Percentiles rank a stretch among this genome's conserved stretches.
These are phyloP conservation scores for Drosophila demipolita DNA, from an alignment of 2,888 invertebrate species.

Conservation along the genomic window DNA sequence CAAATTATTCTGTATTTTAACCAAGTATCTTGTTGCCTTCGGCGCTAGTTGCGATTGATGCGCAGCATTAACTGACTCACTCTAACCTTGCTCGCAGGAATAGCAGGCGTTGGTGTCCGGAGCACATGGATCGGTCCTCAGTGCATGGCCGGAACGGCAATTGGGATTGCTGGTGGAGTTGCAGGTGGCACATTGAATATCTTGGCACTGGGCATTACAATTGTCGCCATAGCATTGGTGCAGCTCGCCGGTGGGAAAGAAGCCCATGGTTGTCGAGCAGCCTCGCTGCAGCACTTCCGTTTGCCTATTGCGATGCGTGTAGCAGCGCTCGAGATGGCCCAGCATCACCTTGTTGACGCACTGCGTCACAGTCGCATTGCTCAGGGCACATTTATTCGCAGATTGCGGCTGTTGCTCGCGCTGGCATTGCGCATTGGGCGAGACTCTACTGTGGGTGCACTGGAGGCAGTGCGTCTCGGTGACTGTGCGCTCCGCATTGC, in stretches of 20 bases:
- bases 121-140: conserved; percentile 59
- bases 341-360: conserved; percentile 77
- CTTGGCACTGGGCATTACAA: conserved; percentile 73
- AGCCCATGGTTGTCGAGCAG: conserved; percentile 79
- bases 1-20: too few relatives aligned
- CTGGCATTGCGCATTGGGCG: conserved; percentile 65
- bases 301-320: conserved; percentile 70
- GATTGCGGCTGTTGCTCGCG: conserved; percentile 53
- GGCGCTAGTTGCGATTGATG: too few relatives aligned
- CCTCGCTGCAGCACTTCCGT: conserved; percentile 77
- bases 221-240: conserved; percentile 75
- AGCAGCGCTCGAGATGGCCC: conserved; percentile 77
- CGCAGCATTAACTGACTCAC: conserved; percentile 20
- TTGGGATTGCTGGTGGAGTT: conserved; percentile 64
- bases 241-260: conserved; percentile 73
- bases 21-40: neutral
- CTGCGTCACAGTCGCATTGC: conserved; percentile 51
- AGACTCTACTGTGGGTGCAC: conserved; percentile 59
- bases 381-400: conserved; percentile 49
- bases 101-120: conserved; percentile 72
- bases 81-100: conserved; percentile 79
- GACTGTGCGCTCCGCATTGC: conserved; percentile 73
- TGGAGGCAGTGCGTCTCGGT: conserved; percentile 65
- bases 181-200: conserved; percentile 77
- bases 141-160: conserved; percentile 63